A percentile compares a stretch with the other conserved stretches of the same genome.
These are phyloP conservation scores for Erebia aethiops DNA, from an alignment of 2,888 invertebrate genomes.

Conservation along the genomic window DNA sequence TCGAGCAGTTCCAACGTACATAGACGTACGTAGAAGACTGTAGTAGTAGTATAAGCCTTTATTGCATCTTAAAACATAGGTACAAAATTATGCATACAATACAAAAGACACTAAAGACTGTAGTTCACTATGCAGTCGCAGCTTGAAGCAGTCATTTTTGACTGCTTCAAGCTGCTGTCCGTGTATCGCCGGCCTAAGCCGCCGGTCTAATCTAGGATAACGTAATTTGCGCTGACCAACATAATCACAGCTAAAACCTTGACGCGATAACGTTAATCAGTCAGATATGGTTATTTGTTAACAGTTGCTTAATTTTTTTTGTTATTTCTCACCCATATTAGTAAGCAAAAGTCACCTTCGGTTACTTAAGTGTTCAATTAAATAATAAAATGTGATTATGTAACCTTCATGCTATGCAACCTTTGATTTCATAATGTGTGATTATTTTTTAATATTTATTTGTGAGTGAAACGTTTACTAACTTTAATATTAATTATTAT, in stretches of 20 bases:
- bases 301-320: background rate
- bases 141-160: too few species aligned
- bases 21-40: too few species aligned
- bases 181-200: too few species aligned
- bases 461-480: conserved; percentile 45
- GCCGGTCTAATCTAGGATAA: background rate
- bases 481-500: background rate
- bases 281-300: background rate
- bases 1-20: too few species aligned
- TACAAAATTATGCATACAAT: too few species aligned
- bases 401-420: background rate
- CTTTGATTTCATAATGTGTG: conserved; percentile 55
- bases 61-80: too few species aligned
- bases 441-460: conserved; percentile 60
- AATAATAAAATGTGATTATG: background rate
- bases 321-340: background rate
- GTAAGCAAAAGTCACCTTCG: background rate
- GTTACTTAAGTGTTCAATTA: background rate
- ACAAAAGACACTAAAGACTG: too few species aligned
- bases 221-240: background rate
- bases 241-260: conserved; percentile 23
- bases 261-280: conserved; percentile 26
- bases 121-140: too few species aligned
- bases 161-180: too few species aligned
- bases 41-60: too few species aligned